Evolutionary conservation across 2,113 vertebrate species (phyloP), one percentile per base, ranked within the genome.

Genomic region (Gambusia affinis): DNA sequence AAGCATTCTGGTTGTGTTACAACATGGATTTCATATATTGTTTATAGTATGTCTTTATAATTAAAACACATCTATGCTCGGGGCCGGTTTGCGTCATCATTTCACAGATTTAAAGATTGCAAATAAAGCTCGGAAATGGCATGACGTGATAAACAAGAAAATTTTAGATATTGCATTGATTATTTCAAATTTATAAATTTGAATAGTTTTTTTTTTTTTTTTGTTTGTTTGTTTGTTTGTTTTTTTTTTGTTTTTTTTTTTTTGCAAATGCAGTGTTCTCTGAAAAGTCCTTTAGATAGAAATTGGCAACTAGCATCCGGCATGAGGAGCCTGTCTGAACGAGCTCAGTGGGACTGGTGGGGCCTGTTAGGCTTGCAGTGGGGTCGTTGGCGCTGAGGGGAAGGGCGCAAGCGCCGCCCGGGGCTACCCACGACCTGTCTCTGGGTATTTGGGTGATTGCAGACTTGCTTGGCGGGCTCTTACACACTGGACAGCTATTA

Each of bases 21-120:
- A 90, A 93, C 91, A 93, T 93, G 89, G 90, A 92, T 94, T 95
- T 95, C 94, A 94, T 94, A 93, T 94, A 95, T 81, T 95, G 95
- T 96, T 97, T 95, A 96, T 95, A 57, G 24, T 57, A 95, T 96
- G 96, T 97, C 92, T 97, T 97, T 96, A 96, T 96, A 96, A 96
- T 94, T 96, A 96, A 96, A 96, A 94, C 85, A 93, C 95, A 88
- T 94, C 85, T 96, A 94, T 93, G 92, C 90, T 90, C 90, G 88
- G 81, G 89, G 66, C 77, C 70, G 77, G 57, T 81, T 91, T 92
- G 76, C 75, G 82, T 91, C 71, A 78, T 89, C 87, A 91, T 75
- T 54, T 31, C 15, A 17, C 27, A 33, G 30, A 6, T 42, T 62
- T 44, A 15, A 11, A 1, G 28, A 19, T 65, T 12, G 31, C 12